These are phyloP conservation scores for Zaprionus obscuricornis DNA, from an alignment of 2,888 invertebrate species.

Conservation along the genomic window DNA sequence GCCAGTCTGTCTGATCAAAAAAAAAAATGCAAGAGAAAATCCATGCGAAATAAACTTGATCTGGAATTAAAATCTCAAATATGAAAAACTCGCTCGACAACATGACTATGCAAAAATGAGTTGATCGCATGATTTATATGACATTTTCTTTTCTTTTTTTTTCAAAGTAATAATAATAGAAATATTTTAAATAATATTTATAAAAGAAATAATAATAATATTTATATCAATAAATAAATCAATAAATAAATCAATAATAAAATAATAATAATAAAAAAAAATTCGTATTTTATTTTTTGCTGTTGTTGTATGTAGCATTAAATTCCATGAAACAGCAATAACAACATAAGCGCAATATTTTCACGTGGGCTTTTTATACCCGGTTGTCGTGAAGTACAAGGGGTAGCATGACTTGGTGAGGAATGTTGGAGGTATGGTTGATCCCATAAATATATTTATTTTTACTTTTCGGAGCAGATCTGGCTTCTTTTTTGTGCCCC, in stretches of 20 bases:
- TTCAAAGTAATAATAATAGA: too few relatives aligned
- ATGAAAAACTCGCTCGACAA: slow-evolving; percentile 6
- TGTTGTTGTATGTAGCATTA: slow-evolving; percentile 30
- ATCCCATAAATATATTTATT: too few relatives aligned
- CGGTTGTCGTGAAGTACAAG: neutral
- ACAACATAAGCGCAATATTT: slow-evolving; percentile 35
- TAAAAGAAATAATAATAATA: slow-evolving; percentile 39
- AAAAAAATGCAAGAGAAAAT: too few relatives aligned
- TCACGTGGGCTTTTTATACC: neutral
- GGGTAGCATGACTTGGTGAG: neutral
- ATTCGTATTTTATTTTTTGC: too few relatives aligned
- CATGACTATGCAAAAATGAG: slow-evolving; percentile 38
- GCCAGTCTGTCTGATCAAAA: too few relatives aligned
- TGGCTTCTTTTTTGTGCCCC: too few relatives aligned
- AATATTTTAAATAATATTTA: slow-evolving; percentile 19
- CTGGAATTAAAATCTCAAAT: neutral
- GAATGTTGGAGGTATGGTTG: too few relatives aligned
- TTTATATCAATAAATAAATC: slow-evolving; percentile 19
- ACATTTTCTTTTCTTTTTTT: too few relatives aligned
- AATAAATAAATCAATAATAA: slow-evolving; percentile 24
- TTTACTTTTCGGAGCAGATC: too few relatives aligned
- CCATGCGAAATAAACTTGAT: neutral
- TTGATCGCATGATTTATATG: slow-evolving; percentile 56
- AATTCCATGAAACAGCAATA: slow-evolving; percentile 30
- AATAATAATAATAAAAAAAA: slow-evolving; percentile 27